Base-by-base conservation (phyloP, 2,113 vertebrate species). In the Zosterops japonicus region DNA sequence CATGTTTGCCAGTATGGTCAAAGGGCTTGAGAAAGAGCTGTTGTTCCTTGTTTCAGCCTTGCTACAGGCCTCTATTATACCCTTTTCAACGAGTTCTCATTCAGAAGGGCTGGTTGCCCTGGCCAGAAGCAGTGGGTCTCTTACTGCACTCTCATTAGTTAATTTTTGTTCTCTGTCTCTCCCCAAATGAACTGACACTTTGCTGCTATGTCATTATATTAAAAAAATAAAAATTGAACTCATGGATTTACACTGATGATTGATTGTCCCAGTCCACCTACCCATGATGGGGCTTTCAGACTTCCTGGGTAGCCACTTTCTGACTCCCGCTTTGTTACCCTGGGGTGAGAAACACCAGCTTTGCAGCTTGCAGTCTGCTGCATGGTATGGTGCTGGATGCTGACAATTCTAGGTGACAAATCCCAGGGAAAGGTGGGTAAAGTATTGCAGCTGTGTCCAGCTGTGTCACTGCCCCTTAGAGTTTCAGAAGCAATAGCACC, bases 1-100 rank as follows among this genome's bases (percentile, higher is more conserved):
- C 71, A 46, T 47, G 8, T 92, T 96, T 96, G 88, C 64, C 92
- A 86, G 68, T 56, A 17, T 88, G 79, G 87, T 95, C 87, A 93
- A 70, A 92, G 64, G 76, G 71, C 85, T 95, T 95, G 94, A 93
- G 93, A 97, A 94, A 83, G 93, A 83, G 60, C 88, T 86, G 88
- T 79, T 86, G 52, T 74, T 88, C 46, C 79, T 90, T 93, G 78
- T 86, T 91, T 88, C 84, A 12, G 94, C 69, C 76, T 78, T 77
- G 68, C 68, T 88, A 77, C 71, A 86, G 72, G 55, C 76, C 27
- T 56, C 60, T 94, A 75, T 97, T 93, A 41, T 87, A n/a, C 79
- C 14, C n/a, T 92, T 95, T 90, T 90, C 90, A 96, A 83, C 64
- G 94, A 63, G n/a, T 67, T 90, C 56, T 59, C 60, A 68, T 90